phyloP scores from a whole-genome alignment of 2,888 invertebrate genomes.

The Cylindroiulus punctatus region DNA sequence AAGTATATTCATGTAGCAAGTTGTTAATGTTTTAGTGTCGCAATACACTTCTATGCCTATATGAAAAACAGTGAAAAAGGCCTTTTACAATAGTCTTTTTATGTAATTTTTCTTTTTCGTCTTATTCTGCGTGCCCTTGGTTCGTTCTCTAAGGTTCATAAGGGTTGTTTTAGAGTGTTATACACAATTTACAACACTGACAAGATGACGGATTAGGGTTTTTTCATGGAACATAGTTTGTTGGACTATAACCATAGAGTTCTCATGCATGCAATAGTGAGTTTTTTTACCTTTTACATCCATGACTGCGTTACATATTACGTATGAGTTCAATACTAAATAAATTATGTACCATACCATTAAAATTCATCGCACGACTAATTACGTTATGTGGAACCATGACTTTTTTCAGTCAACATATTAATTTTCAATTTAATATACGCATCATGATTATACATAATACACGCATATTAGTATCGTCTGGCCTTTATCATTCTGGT shows the following conservation, averaged over 20 bases:
- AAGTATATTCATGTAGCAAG: neutral
- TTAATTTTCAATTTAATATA: neutral
- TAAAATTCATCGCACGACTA: neutral
- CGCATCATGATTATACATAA: neutral
- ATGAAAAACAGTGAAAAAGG: neutral
- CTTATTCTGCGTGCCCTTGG: neutral
- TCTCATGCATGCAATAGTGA: neutral
- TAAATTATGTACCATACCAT: too few species aligned
- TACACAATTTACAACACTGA: neutral
- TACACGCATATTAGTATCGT: neutral
- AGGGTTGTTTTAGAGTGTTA: neutral
- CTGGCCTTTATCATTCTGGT: neutral
- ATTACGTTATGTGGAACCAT: neutral
- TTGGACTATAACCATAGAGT: neutral
- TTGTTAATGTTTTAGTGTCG: neutral
- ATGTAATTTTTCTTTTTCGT: neutral
- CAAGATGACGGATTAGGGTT: neutral
- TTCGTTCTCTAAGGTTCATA: neutral
- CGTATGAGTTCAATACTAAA: neutral
- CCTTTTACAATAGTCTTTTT: neutral
- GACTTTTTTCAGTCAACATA: neutral
- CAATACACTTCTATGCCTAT: too few species aligned
- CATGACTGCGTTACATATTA: neutral
- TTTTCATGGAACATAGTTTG: neutral
- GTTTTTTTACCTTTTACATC: neutral